Base-by-base conservation (phyloP, 2,113 vertebrate species). In the Rhinogobius similis region DNA sequence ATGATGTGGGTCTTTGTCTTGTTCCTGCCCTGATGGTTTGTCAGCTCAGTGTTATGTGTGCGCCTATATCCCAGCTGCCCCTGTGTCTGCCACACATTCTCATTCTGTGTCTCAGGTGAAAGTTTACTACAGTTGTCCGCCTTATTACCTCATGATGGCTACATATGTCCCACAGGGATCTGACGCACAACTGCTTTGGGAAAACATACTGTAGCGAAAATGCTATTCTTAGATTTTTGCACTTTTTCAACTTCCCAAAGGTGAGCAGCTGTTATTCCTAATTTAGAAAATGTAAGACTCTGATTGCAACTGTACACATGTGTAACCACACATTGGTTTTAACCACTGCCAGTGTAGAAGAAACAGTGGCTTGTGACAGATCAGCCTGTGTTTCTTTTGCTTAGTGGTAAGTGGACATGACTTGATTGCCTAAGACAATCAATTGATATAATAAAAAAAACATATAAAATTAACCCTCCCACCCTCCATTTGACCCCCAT, bases 21-120 rank as follows among this genome's bases (percentile, higher is more conserved):
- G 87, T 86, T 79, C 6, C 32, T 68, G 62, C 87, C n/a, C n/a
- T 70, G 62, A 89, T 81, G 85, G 80, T 73, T 73, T 48, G 44
- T 86, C 38, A 55, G 72, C 67, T 88, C 83, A 81, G 73, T 85
- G 85, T 46, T 46, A 18, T 46, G 84, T 86, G 79, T 83, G 83
- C 64, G 62, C 50, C 66, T 46, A 85, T 85, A 83, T 87, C 89
- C 86, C 86, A 4, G 65, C 52, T 65, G 88, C 12, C 50, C 73
- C 20, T 3, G 82, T 13, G 41, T 81, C 71, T 86, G 82, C 82
- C 67, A 62, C 61, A 68, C 66, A 75, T 53, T 76, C 81, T 24
- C 71, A 55, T 64, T 52, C 77, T 58, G 59, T 56, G 46, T 81
- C 78, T 84, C 75, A 85, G 81, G 71, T 82, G 78, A 61, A 88